Evolutionary conservation across 1,140 invertebrate species (phyloP), one percentile per base, ranked within the genome.

Genomic region (Papilio dardanus): DNA sequence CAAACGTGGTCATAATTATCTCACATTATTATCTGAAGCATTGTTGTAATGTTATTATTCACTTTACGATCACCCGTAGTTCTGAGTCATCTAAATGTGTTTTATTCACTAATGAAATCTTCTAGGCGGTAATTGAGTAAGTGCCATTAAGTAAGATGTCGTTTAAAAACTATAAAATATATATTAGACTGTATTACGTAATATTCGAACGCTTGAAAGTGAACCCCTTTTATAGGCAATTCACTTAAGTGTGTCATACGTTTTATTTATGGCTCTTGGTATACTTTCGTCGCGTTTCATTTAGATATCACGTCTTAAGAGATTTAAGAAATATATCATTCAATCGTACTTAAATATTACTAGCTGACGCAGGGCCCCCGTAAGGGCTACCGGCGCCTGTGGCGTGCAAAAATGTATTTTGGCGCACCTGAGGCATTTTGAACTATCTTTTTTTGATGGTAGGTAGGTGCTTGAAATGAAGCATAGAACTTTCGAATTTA

Each of bases 191-290:
- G 21, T 21, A 58, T 58, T 28, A 58, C 24, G 54, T 28, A 50
- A 50, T 50, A 58, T 58, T 58, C 10, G 24, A 58, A 28, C 50
- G 21, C 24, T 24, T 58, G 10, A 58, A 58, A 58, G 10, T 24
- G 54, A 58, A 58, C 54, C 54, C 54, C 28, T 58, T 58, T 58
- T 58, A 58, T 58, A 58, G 54, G 10, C 54, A 58, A 58, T 58
- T 58, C 54, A 58, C 24, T 58, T 58, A 58, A 58, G 24, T 58
- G 54, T 58, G 10, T 58, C 54, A 58, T 58, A 58, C 24, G 24
- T 58, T 58, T 28, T 28, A 58, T 58, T 58, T 58, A 58, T 12
- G 54, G 54, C 54, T 8, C 24, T 58, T 14, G 10, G 19, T 58
- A 12, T 58, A 58, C 10, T 58, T 58, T 58, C 12, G 21, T 58